Percentiles rank a stretch among this genome's conserved stretches.
These are phyloP conservation scores for Panagrolaimus sp. DNA, from an alignment of 1,140 invertebrate species.

Conservation along the genomic window DNA sequence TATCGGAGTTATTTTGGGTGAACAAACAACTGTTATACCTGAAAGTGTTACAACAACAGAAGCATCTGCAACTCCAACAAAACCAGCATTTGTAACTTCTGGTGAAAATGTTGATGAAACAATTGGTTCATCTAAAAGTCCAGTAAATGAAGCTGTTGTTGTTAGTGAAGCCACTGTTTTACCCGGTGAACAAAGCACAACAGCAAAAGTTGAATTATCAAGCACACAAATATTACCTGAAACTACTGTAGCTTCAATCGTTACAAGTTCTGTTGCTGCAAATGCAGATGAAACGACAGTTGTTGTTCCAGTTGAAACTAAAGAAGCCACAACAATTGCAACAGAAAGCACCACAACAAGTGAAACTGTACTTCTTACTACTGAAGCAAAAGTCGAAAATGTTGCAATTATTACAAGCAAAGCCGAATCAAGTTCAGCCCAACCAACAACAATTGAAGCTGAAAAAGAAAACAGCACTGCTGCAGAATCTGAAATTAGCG, in stretches of 20 bases:
- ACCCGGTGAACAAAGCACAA: neutral
- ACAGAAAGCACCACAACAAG: neutral
- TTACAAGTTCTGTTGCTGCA: no score
- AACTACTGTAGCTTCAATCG: no score
- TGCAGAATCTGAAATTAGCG: neutral
- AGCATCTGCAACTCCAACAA: neutral
- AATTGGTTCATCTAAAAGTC: neutral
- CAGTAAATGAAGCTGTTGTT: neutral
- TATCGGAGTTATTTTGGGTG: no score
- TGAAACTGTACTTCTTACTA: neutral
- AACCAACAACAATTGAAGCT: neutral
- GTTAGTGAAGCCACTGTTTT: neutral
- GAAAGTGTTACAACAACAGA: neutral
- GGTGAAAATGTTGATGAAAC: neutral
- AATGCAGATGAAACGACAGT: neutral
- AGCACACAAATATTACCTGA: no score
- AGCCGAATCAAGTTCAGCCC: neutral
- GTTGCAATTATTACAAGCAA: neutral
- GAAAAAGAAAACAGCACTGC: neutral
- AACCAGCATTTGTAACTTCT: neutral
- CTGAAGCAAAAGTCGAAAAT: neutral
- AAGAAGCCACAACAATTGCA: neutral
- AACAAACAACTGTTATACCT: no score
- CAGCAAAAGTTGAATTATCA: neutral
- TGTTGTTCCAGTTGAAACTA: neutral